Conservation (phyloP, 1,140 invertebrate species). For the Anastrepha obliqua region DNA sequence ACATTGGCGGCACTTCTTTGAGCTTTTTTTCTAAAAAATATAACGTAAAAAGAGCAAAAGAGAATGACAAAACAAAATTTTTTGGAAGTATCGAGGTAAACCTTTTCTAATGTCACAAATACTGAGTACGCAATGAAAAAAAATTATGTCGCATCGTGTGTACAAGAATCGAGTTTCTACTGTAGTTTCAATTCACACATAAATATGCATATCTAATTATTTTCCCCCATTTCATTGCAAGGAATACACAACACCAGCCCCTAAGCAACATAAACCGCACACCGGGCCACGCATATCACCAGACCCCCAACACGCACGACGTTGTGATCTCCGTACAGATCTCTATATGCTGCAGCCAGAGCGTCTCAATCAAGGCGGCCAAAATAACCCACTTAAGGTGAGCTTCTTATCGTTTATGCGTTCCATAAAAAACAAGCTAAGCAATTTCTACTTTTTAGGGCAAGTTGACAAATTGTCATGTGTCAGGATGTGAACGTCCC, state of each 20-base stretch:
- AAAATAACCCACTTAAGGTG: slow-evolving; percentile 81
- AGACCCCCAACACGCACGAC: slow-evolving; percentile 79
- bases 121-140: no score
- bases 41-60: no score
- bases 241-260: slow-evolving; percentile 69
- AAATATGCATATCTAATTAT: no score
- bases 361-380: slow-evolving; percentile 84
- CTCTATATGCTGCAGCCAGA: slow-evolving; percentile 90
- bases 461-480: slow-evolving; percentile 93
- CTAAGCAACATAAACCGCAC: slow-evolving; percentile 74
- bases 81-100: no score
- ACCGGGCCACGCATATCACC: slow-evolving; percentile 74
- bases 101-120: no score
- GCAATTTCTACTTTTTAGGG: slow-evolving; percentile 78
- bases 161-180: no score
- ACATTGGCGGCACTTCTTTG: no score
- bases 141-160: no score
- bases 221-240: slow-evolving; percentile 53
- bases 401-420: not conserved
- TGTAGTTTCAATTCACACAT: no score
- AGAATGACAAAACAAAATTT: no score
- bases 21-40: no score
- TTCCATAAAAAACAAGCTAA: not conserved
- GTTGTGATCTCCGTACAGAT: slow-evolving; percentile 91
- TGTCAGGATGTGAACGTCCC: slow-evolving; percentile 91